Evolutionary conservation across 2,888 invertebrate genomes (phyloP), one percentile per base, ranked within the genome.

Genomic region (Strigamia crassipes): DNA sequence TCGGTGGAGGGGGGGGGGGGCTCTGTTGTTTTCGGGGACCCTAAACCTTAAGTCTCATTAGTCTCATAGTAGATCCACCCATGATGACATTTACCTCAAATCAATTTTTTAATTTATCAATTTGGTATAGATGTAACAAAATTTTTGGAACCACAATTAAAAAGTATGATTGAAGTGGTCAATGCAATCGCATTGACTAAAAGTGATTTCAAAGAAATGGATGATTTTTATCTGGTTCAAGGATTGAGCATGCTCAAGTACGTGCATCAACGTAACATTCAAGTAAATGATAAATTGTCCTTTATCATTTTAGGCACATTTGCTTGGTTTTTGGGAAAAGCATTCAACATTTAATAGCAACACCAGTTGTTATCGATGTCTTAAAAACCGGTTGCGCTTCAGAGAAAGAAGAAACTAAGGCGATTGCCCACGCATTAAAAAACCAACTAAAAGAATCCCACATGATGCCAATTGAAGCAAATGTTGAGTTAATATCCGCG

Each of bases 161-260:
- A 27, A 12, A 73, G 31, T n/a, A 73, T 73, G 31, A 1, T 73
- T 13, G n/a, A 73, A 0, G 73, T 73, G 4, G 31, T 73, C 31
- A 31, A 9, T 12, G 27, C 27, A n/a, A 73, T 73, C 31, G 73
- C 73, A 73, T 15, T 31, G 1, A 73, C 31, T n/a, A 73, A 27
- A 73, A 73, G 27, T 31, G 31, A 73, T 0, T 73, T 1, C 23
- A n/a, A 10, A 73, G 15, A 73, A 31, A 73, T 73, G 31, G 73
- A 73, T 31, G 73, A 73, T 27, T 73, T 73, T 73, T 73, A 73
- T 31, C 13, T 73, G 9, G 0, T 31, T n/a, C 73, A 73, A 73
- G 73, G 27, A 73, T 12, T 73, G 12, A 15, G 5, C 27, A 27
- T 73, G 12, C 31, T 73, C 15, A 73, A 73, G 73, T 73, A 9